A percentile compares a stretch with the other conserved stretches of the same genome.
These are phyloP conservation scores for Machimus rusticus DNA, from an alignment of 2,888 invertebrate genomes.

Conservation along the genomic window DNA sequence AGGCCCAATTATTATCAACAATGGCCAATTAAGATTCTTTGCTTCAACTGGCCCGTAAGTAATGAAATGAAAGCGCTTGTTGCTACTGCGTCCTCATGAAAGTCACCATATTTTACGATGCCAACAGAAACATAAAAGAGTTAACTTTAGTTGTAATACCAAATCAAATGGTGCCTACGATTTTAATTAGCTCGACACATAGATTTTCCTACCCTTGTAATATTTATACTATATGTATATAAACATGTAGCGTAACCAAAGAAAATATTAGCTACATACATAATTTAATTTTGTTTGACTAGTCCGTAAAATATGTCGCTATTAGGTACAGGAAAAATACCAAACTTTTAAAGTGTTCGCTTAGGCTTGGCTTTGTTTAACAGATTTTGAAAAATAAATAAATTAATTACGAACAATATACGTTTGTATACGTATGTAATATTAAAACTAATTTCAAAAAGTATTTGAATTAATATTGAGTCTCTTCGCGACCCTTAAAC, in stretches of 20 bases:
- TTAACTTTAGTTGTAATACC: not conserved
- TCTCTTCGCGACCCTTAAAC: too few species aligned
- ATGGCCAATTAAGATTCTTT: not conserved
- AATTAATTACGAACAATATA: too few species aligned
- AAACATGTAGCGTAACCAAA: not conserved
- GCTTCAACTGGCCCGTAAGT: not conserved
- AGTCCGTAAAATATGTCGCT: too few species aligned
- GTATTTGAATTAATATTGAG: too few species aligned
- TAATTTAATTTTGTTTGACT: too few species aligned
- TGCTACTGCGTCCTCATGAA: not conserved
- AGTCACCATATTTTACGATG: not conserved
- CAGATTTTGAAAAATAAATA: too few species aligned
- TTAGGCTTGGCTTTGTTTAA: too few species aligned
- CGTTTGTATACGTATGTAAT: too few species aligned
- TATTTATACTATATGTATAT: not conserved
- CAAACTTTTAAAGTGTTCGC: too few species aligned
- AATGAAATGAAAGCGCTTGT: not conserved
- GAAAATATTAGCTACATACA: too few species aligned
- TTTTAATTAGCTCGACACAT: not conserved
- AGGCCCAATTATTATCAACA: slow-evolving; percentile 1
- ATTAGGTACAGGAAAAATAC: too few species aligned
- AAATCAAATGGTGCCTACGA: not conserved
- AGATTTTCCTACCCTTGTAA: not conserved
- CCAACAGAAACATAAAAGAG: not conserved
- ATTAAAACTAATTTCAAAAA: too few species aligned